Evolutionary conservation across 2,797 vertebrate species (phyloP).

Genomic region (Acanthornis magna): DNA sequence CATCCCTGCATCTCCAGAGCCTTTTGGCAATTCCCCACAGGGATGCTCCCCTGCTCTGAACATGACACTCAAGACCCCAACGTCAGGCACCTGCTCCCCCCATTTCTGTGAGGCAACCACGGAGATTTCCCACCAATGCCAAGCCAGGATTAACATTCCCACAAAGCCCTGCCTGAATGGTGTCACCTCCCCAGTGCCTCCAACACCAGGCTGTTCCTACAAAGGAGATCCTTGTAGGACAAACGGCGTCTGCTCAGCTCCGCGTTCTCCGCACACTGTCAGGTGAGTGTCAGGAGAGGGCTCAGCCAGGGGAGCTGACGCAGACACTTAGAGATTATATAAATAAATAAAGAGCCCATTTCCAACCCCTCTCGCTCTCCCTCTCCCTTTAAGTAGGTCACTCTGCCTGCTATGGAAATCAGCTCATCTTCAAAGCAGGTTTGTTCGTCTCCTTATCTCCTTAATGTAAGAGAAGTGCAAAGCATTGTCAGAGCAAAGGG

Average conservation of each 20-base stretch:
- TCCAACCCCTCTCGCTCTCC: not conserved
- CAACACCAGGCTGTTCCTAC: rapidly evolving
- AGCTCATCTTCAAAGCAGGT: conserved; percentile 67
- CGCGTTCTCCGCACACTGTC: rapidly evolving
- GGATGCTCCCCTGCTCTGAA: not conserved
- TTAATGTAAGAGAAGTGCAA: conserved; percentile 28
- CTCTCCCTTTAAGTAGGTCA: conserved; percentile 73
- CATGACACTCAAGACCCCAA: not conserved
- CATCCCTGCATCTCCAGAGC: not conserved
- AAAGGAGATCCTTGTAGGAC: not conserved
- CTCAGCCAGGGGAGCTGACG: not conserved
- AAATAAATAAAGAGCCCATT: conserved; percentile 54
- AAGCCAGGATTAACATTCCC: not conserved
- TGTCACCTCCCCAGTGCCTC: not conserved
- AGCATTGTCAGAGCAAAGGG: conserved; percentile 50
- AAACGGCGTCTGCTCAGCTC: rapidly evolving
- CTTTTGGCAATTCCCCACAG: not conserved
- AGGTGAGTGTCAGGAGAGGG: not conserved
- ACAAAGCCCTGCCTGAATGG: not conserved
- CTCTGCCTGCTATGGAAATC: conserved; percentile 58
- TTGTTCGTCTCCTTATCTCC: conserved; percentile 21
- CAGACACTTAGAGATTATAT: not conserved
- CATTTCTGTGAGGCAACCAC: not conserved
- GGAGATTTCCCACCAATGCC: not conserved
- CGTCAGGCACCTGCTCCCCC: not conserved